Conservation (phyloP, 37 sponge, comb jelly and placozoan genomes). For the Ephydatia muelleri region DNA sequence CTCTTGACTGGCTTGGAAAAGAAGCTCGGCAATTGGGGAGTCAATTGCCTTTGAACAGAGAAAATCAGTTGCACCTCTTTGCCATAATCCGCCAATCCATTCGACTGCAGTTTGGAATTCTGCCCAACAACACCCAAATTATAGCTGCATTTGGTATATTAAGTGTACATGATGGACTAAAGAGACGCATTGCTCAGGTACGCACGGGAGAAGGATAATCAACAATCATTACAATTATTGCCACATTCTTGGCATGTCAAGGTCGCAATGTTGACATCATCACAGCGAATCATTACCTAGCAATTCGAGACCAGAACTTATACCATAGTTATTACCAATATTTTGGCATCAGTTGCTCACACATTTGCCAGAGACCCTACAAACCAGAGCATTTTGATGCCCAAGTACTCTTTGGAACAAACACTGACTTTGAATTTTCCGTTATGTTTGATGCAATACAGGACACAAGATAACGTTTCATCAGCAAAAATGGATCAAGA, state of each 20-base stretch:
- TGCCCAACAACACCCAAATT: not conserved
- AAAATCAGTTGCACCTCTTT: not conserved
- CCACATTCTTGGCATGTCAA: not conserved
- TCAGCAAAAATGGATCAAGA: not conserved
- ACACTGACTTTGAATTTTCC: slow-evolving; percentile 12
- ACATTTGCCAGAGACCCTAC: not conserved
- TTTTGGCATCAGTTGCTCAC: not conserved
- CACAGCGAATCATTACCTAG: slow-evolving; percentile 13
- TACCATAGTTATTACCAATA: not conserved
- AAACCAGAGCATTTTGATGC: not conserved
- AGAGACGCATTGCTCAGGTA: slow-evolving; percentile 6
- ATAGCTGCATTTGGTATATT: not conserved
- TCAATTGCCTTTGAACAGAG: not conserved
- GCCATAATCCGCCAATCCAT: not conserved
- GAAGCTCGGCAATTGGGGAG: not conserved
- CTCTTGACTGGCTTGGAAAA: not conserved
- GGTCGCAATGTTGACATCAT: slow-evolving; percentile 8
- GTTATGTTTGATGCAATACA: not conserved
- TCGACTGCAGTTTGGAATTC: not conserved
- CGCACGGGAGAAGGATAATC: slow-evolving; percentile 14
- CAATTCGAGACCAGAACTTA: not conserved
- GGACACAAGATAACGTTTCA: not conserved
- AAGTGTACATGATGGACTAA: not conserved
- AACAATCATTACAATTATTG: not conserved
- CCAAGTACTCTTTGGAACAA: slow-evolving; percentile 9